Conservation (phyloP, 92 coral and sea anemone species). For the Porites divaricata region DNA sequence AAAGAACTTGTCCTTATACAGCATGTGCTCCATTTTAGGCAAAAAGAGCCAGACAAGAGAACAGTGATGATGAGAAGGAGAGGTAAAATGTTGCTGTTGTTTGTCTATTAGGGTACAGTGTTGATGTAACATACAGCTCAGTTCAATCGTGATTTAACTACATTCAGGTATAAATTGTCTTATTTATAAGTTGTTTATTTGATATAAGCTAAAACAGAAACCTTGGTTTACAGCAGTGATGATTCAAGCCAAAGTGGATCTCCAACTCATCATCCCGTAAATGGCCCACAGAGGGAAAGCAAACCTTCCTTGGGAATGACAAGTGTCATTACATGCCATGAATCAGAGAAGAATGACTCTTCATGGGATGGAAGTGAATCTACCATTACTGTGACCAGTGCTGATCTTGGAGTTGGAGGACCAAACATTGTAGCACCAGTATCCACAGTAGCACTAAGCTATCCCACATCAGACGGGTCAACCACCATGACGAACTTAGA, state of each 20-base stretch:
- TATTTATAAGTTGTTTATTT: not conserved
- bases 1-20: no score
- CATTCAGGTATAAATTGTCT: no score
- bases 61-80: conserved; percentile 80
- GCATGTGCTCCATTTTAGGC: conserved; percentile 61
- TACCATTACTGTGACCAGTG: conserved; percentile 53
- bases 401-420: conserved; percentile 77
- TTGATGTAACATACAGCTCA: no score
- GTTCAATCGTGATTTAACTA: no score
- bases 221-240: conserved; percentile 51
- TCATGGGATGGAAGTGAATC: conserved; percentile 76
- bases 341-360: conserved; percentile 77
- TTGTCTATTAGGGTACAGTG: no score
- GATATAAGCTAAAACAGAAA: not conserved
- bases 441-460: conserved; percentile 74
- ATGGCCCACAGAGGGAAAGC: conserved; percentile 62
- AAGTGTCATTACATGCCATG: conserved; percentile 61
- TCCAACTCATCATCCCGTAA: conserved; percentile 71
- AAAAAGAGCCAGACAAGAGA: conserved; percentile 88
- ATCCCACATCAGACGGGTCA: conserved; percentile 69
- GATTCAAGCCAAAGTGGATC: conserved; percentile 79
- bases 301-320: conserved; percentile 67
- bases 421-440: conserved; percentile 85
- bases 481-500: conserved; percentile 90
- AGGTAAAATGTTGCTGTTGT: conserved; percentile 52